Evolutionary conservation across 2,113 vertebrate species (phyloP).

Genomic region (Sylvilagus bachmani): DNA sequence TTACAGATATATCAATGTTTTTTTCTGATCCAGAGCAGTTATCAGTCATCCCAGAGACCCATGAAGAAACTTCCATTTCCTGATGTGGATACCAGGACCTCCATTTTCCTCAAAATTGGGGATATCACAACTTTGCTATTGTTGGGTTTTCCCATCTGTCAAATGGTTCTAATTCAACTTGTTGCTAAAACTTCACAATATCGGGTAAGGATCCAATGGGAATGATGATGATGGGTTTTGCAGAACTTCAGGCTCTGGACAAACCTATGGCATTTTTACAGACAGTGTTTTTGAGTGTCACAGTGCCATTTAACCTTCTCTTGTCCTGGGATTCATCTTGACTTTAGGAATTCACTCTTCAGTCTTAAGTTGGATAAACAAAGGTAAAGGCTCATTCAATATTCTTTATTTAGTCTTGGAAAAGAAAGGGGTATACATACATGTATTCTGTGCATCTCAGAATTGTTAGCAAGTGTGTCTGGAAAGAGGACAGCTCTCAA

Average conservation of each 20-base stretch:
- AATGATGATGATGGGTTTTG: background rate
- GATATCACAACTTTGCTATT: background rate
- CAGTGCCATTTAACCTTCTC: constrained; percentile 39
- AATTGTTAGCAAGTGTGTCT: constrained; percentile 68
- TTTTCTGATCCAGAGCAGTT: background rate
- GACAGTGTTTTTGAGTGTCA: background rate
- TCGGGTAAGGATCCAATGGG: background rate
- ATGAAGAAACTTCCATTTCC: background rate
- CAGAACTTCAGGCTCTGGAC: background rate
- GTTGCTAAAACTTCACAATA: background rate
- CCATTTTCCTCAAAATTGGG: background rate
- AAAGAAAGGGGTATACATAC: background rate
- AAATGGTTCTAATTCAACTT: background rate
- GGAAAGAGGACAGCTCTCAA: constrained; percentile 63
- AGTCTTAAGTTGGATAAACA: constrained; percentile 57
- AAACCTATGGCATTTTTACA: background rate
- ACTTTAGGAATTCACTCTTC: constrained; percentile 35
- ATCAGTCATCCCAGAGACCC: background rate
- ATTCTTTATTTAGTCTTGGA: constrained; percentile 57
- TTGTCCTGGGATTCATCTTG: constrained; percentile 5
- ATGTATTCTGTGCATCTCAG: constrained; percentile 47
- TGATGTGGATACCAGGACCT: background rate
- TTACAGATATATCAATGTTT: constrained; percentile 12
- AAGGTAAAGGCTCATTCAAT: constrained; percentile 20
- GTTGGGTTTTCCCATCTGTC: background rate